phyloP scores from a whole-genome alignment of 2,113 vertebrate genomes.

The Atractosteus spatula region DNA sequence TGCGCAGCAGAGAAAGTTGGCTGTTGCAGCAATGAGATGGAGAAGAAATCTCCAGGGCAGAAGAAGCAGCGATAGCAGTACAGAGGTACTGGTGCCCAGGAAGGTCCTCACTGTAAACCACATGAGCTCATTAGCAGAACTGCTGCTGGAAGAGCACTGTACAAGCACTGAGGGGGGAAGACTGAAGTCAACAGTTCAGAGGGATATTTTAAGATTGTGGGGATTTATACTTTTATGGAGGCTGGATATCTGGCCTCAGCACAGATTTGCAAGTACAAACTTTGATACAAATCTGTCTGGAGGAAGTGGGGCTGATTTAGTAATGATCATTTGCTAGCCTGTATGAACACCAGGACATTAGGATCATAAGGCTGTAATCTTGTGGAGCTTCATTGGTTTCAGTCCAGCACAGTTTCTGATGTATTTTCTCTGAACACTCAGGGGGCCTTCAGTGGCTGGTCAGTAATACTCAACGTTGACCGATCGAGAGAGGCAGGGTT shows the following conservation, averaged over 20 bases:
- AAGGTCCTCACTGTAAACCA: not conserved
- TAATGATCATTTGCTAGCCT: not conserved
- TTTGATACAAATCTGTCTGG: too few species aligned
- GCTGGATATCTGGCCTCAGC: too few species aligned
- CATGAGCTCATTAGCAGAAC: too few species aligned
- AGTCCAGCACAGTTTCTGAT: not conserved
- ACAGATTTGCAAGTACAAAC: too few species aligned
- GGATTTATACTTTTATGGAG: too few species aligned
- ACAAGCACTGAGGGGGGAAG: too few species aligned
- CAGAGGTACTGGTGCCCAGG: conserved; percentile 34
- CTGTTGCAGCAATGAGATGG: conserved; percentile 89
- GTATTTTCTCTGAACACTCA: conserved; percentile 37
- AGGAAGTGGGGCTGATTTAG: not conserved
- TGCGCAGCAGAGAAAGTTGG: conserved; percentile 82
- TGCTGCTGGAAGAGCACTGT: too few species aligned
- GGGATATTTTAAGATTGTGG: too few species aligned
- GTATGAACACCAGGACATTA: not conserved
- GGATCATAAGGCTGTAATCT: too few species aligned
- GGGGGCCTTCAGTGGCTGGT: conserved; percentile 97
- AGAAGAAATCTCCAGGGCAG: conserved; percentile 77
- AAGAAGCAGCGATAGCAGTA: conserved; percentile 55
- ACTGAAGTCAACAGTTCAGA: too few species aligned
- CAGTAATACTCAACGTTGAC: conserved; percentile 90
- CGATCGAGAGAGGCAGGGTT: conserved; percentile 88
- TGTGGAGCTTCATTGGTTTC: not conserved